Conservation (phyloP, 2,797 vertebrate genomes). For the Anabacerthia variegaticeps region DNA sequence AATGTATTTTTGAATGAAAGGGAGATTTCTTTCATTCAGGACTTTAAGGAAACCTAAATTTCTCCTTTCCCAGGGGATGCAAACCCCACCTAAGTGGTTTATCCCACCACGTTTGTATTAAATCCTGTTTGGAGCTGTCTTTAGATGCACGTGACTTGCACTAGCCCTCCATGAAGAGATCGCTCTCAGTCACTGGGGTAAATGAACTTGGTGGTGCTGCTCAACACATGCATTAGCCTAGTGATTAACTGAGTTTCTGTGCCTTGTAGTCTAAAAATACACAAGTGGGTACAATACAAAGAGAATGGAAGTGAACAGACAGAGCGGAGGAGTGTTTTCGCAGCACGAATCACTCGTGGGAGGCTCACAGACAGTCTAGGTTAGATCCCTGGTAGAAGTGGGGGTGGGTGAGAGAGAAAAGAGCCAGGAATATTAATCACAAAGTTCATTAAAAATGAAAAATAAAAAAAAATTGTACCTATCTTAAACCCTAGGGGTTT, state of each 20-base stretch:
- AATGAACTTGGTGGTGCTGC: conserved; percentile 10
- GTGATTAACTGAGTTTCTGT: conserved; percentile 38
- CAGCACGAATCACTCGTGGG: conserved; percentile 60
- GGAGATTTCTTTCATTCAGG: background rate
- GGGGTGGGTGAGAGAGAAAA: conserved; percentile 50
- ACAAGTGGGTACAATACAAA: conserved; percentile 63
- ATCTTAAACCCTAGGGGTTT: background rate
- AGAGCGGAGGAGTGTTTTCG: conserved; percentile 68
- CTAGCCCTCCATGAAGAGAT: background rate
- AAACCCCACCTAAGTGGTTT: background rate
- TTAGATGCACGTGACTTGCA: background rate
- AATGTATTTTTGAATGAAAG: background rate
- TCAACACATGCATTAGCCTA: background rate
- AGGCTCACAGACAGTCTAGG: conserved; percentile 73
- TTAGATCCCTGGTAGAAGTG: conserved; percentile 67
- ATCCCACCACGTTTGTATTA: background rate
- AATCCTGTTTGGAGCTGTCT: background rate
- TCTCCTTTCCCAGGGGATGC: background rate
- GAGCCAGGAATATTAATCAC: conserved; percentile 63
- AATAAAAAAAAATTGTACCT: background rate
- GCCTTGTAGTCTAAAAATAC: conserved; percentile 60
- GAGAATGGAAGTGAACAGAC: conserved; percentile 70
- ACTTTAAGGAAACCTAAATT: background rate
- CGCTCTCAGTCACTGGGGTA: background rate
- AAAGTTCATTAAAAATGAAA: conserved; percentile 57